Conservation (phyloP, 1,140 invertebrate species). For the Sitodiplosis mosellana region DNA sequence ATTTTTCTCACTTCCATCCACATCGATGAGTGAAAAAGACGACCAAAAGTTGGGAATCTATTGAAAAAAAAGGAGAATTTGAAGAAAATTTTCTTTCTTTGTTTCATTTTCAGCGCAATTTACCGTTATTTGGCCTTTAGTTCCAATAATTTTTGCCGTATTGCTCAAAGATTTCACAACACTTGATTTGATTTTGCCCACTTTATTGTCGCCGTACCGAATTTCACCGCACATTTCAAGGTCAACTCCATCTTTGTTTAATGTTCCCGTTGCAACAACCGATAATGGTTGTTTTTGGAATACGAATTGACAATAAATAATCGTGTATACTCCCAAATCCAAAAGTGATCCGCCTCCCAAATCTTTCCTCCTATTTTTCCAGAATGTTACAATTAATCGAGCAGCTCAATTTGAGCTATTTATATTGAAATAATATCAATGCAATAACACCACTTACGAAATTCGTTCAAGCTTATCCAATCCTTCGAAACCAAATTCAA, state of each 20-base stretch:
- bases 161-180: slow-evolving; percentile 33
- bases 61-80: too few species aligned
- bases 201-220: slow-evolving; percentile 39
- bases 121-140: slow-evolving; percentile 43
- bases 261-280: slow-evolving; percentile 38
- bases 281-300: slow-evolving; percentile 43
- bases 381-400: too few species aligned
- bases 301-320: slow-evolving; percentile 56
- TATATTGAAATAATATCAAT: too few species aligned
- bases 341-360: slow-evolving; percentile 64
- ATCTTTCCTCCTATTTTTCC: slow-evolving; percentile 33
- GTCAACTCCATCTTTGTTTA: slow-evolving; percentile 53
- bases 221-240: slow-evolving; percentile 39
- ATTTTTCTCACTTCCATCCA: not conserved
- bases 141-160: slow-evolving; percentile 42
- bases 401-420: slow-evolving; percentile 1
- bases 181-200: slow-evolving; percentile 39
- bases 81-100: too few species aligned
- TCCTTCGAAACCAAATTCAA: slow-evolving; percentile 41
- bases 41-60: slow-evolving; percentile 27
- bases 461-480: slow-evolving; percentile 42
- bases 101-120: not conserved
- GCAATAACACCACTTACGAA: slow-evolving; percentile 38
- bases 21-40: slow-evolving; percentile 19
- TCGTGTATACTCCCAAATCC: slow-evolving; percentile 65